These are phyloP conservation scores for Nerophis lumbriciformis DNA, from an alignment of 2,113 vertebrate genomes.

Conservation along the genomic window DNA sequence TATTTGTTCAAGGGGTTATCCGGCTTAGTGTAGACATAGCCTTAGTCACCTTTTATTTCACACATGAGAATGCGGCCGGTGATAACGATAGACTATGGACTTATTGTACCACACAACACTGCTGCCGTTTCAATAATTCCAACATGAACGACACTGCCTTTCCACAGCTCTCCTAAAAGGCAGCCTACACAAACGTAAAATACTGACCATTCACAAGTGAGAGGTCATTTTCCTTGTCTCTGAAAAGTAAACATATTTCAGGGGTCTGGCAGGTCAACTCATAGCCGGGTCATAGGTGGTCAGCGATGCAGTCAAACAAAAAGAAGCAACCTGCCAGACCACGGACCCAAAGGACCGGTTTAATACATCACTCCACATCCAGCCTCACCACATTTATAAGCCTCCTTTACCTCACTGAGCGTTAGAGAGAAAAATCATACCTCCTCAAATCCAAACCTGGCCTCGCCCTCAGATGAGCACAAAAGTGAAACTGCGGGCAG, in stretches of 20 bases:
- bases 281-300: no score
- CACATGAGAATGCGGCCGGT: neutral
- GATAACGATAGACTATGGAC: neutral
- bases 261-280: no score
- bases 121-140: neutral
- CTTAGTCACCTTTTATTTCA: neutral
- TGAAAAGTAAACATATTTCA: no score
- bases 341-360: slow-evolving; percentile 17
- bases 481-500: slow-evolving; percentile 9
- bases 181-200: no score
- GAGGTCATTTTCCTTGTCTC: no score
- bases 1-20: no score
- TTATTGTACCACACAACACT: neutral
- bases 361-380: slow-evolving; percentile 17
- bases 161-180: no score
- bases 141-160: no score
- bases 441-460: neutral
- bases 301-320: neutral
- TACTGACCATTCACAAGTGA: no score
- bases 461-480: neutral
- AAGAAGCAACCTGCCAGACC: slow-evolving; percentile 20
- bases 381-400: neutral
- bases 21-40: no score
- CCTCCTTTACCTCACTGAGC: neutral
- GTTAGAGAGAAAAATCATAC: neutral